A percentile compares a stretch with the other conserved stretches of the same genome.
Conservation (phyloP, 1,140 invertebrate species). For the Eupristina koningsbergeri region DNA sequence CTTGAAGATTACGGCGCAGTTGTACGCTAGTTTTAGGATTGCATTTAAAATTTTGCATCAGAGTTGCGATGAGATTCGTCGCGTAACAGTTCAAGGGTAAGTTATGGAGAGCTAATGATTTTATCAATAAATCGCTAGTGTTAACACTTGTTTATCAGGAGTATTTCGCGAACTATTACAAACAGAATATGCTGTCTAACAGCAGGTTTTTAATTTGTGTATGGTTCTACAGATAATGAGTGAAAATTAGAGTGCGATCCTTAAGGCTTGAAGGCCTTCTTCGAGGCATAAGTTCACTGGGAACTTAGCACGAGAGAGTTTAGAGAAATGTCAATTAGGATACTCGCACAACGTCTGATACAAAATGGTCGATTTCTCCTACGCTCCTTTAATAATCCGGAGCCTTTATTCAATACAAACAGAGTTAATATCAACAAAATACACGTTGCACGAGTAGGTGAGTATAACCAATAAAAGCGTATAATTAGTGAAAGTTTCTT, state of each 20-base stretch:
- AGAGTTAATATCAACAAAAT: constrained; percentile 64
- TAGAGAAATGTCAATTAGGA: constrained; percentile 75
- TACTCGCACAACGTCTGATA: constrained; percentile 70
- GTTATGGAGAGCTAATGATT: not conserved
- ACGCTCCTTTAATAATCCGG: constrained; percentile 70
- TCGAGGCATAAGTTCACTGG: constrained; percentile 28
- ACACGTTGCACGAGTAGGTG: constrained; percentile 75
- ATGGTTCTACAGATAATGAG: not conserved
- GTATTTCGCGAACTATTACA: not conserved
- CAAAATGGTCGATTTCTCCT: constrained; percentile 76
- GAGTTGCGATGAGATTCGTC: not conserved
- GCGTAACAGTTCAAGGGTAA: constrained; percentile 11
- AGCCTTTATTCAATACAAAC: constrained; percentile 59
- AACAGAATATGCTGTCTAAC: not conserved
- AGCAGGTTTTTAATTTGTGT: not conserved
- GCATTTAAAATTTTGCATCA: constrained; percentile 5
- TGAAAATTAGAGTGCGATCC: constrained; percentile 39
- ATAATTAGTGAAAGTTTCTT: not conserved
- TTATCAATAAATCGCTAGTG: not conserved
- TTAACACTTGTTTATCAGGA: not conserved
- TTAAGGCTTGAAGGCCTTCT: constrained; percentile 28
- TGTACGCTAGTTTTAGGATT: not conserved
- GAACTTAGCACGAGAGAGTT: constrained; percentile 34
- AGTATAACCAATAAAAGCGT: constrained; percentile 53
- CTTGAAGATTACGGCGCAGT: constrained; percentile 29